Percentiles rank a stretch among this genome's conserved stretches.
These are phyloP conservation scores for Anguilla marmorata DNA, from an alignment of 2,797 vertebrate species.

Conservation along the genomic window DNA sequence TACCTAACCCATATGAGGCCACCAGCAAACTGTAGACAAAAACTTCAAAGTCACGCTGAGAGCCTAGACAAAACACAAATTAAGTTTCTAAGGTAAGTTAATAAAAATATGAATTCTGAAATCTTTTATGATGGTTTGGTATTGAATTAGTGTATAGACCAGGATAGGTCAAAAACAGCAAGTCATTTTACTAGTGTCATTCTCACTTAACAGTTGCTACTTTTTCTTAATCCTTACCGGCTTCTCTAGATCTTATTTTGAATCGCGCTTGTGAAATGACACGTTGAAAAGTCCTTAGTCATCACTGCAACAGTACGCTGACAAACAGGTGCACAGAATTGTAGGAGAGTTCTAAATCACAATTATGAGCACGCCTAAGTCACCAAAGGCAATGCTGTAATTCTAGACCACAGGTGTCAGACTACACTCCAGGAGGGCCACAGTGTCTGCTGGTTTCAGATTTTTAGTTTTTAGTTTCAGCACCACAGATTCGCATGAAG, in stretches of 20 bases:
- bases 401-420: neutral
- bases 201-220: neutral
- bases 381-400: neutral
- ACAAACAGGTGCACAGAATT: conserved; percentile 1
- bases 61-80: too few relatives aligned
- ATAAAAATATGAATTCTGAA: too few relatives aligned
- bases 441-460: neutral
- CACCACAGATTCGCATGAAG: neutral
- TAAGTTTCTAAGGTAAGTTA: too few relatives aligned
- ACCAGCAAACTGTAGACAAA: too few relatives aligned
- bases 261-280: neutral
- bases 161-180: neutral
- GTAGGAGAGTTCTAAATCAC: conserved; percentile 1
- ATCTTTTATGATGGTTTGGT: neutral
- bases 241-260: neutral
- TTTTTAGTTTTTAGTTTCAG: neutral
- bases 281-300: neutral
- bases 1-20: too few relatives aligned
- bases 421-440: neutral
- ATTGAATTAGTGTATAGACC: neutral
- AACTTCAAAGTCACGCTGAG: too few relatives aligned
- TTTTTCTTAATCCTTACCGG: neutral
- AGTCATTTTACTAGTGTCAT: neutral
- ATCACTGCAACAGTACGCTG: neutral
- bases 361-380: neutral